Evolutionary conservation across 2,888 invertebrate genomes (phyloP).

Genomic region (Protonemura montana): DNA sequence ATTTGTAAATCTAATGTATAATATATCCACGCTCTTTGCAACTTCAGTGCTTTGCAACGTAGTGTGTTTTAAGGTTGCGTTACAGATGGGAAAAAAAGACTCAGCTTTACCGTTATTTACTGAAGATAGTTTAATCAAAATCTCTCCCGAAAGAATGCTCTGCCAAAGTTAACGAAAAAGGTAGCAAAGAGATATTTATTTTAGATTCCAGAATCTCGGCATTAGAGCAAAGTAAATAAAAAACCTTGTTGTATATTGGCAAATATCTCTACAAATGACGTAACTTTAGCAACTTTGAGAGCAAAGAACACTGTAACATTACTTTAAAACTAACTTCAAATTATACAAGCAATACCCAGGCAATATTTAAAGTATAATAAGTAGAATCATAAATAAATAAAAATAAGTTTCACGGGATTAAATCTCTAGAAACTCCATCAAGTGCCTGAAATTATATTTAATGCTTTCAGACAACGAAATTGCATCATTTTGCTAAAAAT

Average conservation of each 20-base stretch:
- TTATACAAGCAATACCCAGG: background rate
- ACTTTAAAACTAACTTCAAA: conserved; percentile 14
- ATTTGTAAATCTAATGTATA: too few species aligned
- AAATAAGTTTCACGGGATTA: background rate
- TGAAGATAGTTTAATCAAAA: background rate
- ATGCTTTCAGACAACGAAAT: too few species aligned
- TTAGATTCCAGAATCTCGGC: background rate
- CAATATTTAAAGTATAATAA: background rate
- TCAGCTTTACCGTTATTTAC: background rate
- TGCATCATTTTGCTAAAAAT: too few species aligned
- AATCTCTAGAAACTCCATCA: too few species aligned
- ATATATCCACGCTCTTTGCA: too few species aligned
- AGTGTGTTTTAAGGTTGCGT: background rate
- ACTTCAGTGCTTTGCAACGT: too few species aligned
- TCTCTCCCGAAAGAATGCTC: background rate
- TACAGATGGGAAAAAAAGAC: background rate
- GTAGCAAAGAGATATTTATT: conserved; percentile 8
- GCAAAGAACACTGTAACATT: conserved; percentile 10
- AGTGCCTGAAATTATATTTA: too few species aligned
- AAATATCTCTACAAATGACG: conserved; percentile 31
- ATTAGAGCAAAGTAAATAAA: conserved; percentile 26
- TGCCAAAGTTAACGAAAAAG: background rate
- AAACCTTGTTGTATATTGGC: conserved; percentile 34
- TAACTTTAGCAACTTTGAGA: conserved; percentile 18
- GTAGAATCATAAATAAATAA: background rate